phyloP scores from a whole-genome alignment of 2,113 vertebrate species.

The Pygathrix nemaeus region DNA sequence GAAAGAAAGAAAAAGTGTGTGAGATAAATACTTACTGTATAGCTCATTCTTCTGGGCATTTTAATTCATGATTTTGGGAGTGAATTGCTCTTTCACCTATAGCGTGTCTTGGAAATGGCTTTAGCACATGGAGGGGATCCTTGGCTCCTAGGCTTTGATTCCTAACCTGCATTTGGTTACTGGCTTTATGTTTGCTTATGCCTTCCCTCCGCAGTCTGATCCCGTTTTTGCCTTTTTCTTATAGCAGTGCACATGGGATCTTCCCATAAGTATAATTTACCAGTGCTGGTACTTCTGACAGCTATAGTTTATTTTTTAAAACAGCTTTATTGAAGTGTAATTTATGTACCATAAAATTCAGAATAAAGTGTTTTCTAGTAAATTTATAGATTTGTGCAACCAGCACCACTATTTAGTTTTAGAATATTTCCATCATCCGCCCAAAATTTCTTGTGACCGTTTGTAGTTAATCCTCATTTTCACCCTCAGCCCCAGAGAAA shows the following conservation, averaged over 20 bases:
- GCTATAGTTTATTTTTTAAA: neutral
- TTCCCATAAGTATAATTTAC: neutral
- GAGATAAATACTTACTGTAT: neutral
- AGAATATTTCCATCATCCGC: neutral
- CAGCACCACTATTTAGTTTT: neutral
- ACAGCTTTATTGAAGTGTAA: neutral
- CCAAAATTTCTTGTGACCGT: neutral
- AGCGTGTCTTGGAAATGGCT: neutral
- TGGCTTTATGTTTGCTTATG: neutral
- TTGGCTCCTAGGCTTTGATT: neutral
- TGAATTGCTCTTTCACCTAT: neutral
- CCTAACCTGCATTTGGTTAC: neutral
- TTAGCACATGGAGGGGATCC: rapidly evolving
- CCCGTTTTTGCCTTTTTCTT: neutral
- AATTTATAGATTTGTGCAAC: neutral
- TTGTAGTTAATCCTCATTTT: neutral
- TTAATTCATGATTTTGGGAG: neutral
- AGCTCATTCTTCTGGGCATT: neutral
- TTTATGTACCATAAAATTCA: neutral
- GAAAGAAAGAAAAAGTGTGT: neutral
- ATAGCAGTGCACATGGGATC: neutral
- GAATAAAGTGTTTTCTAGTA: neutral
- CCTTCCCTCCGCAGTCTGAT: neutral
- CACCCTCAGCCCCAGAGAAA: neutral
- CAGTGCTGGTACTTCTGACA: neutral